Base-by-base conservation (phyloP, 2,113 vertebrate genomes). In the Phalacrocorax brasilianus region DNA sequence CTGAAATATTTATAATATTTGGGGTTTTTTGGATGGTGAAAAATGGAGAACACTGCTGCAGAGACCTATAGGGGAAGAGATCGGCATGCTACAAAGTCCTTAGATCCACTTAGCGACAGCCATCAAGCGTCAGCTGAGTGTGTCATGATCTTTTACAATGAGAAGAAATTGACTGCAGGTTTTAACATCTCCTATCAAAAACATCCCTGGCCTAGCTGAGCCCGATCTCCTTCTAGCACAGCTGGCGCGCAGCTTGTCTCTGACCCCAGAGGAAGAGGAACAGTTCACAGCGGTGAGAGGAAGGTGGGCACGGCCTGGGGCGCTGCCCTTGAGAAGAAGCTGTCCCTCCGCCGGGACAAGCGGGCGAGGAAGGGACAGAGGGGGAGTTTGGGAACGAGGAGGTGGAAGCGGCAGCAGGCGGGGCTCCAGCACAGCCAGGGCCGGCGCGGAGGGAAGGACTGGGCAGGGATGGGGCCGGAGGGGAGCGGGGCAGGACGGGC, bases 21-120 rank as follows among this genome's bases (percentile, higher is more conserved):
- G 40, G 35, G 5, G 2, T 1, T 27, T 23, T 67, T 23, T 24
- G 20, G 33, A 15, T 40, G 61, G 53, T 68, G 30, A 59, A 38
- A 59, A 65, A 22, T 1, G 3, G 16, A 44, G 30, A 18, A 18
- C 26, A 6, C 6, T 49, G 38, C 32, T 35, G 55, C 42, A 52
- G 70, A 70, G 82, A 42, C 15, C 26, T 19, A 5, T 1, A 11
- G n/a, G 52, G 55, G 35, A 67, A 58, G 47, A 63, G 58, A 45
- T 0, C 5, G 70, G 58, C 24, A 27, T 0, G 8, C 49, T 30
- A 44, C 12, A 33, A 40, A 67, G 47, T 12, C 66, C 61, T 13
- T 42, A n/a, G 32, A 14, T n/a, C 75, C 23, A 65, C 58, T 35
- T 30, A 74, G 75, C 58, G 56, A 50, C 24, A 24, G 56, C 32